These are phyloP conservation scores for Paramuricea clavata DNA, from an alignment of 92 coral and sea anemone species.

Conservation along the genomic window DNA sequence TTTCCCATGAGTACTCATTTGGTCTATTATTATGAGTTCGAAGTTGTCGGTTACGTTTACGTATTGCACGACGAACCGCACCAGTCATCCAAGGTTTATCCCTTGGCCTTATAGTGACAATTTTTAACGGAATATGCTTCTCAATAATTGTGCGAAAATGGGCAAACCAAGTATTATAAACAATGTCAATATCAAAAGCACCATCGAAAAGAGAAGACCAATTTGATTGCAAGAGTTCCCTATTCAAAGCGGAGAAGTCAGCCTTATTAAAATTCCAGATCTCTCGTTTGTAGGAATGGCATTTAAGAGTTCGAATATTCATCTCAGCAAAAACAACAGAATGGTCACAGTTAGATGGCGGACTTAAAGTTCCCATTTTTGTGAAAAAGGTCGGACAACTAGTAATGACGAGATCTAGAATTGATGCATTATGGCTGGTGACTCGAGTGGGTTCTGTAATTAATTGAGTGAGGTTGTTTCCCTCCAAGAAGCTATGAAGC, in stretches of 20 bases:
- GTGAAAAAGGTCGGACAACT: conserved; percentile 55
- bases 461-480: conserved; percentile 8
- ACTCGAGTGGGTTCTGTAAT: conserved; percentile 35
- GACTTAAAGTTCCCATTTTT: conserved; percentile 54
- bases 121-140: conserved; percentile 49
- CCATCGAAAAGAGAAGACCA: conserved; percentile 31
- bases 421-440: conserved; percentile 9
- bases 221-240: conserved; percentile 46
- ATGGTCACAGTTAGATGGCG: conserved; percentile 68
- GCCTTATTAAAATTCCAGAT: conserved; percentile 58
- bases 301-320: conserved; percentile 31
- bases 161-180: conserved; percentile 55
- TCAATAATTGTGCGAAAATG: conserved; percentile 58
- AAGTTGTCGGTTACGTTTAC: background rate
- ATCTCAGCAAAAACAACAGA: conserved; percentile 35
- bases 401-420: conserved; percentile 42
- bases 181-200: conserved; percentile 48
- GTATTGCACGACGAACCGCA: background rate
- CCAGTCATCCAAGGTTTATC: conserved; percentile 58
- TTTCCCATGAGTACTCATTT: background rate
- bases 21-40: background rate
- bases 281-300: conserved; percentile 51
- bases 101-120: conserved; percentile 40
- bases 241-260: conserved; percentile 29
- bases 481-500: conserved; percentile 17